Base-by-base conservation (phyloP, 2,888 invertebrate species). In the Agrotis clavis region DNA sequence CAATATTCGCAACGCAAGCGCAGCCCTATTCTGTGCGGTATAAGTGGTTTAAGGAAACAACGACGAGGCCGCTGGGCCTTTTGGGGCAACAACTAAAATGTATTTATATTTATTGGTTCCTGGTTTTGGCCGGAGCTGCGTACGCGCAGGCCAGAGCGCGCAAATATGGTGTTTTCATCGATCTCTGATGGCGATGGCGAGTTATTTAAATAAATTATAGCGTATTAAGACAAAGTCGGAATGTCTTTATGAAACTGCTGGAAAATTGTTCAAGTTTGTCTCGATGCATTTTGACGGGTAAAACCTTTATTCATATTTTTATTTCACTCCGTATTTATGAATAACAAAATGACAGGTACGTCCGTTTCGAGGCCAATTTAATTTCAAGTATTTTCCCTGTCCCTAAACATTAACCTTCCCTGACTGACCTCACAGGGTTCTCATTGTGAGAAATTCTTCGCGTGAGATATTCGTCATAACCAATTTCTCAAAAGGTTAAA, bases 81-180 rank as follows among this genome's bases (percentile, higher is more conserved):
- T 91, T 92, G 88, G 90, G 91, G 87, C 84, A 85, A 88, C 86
- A 86, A 89, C 92, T 92, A 91, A 94, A 93, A 93, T 91, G 91
- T 91, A 89, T 91, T 86, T 90, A 91, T 92, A 92, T 94, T 94
- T 93, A 94, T 93, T 89, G 92, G 90, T 89, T 89, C 90, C 92
- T 91, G 88, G 83, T 92, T 93, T 92, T 90, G 92, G 91, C 74
- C 79, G 78, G 85, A 86, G 81, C 87, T 86, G 82, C 87, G 88
- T 89, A 87, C 87, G 89, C 85, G 84, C 86, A 71, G 84, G 74
- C 79, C 81, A 57, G 63, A 67, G 63, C 66, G 68, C 82, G 68
- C 90, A 71, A 82, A 89, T 91, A 91, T 91, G 91, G 91, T 73
- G 72, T 87, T 89, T 88, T 90, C 89, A 87, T 90, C 88, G 89